Conservation (phyloP, 2,888 invertebrate species). For the Hesperia comma region DNA sequence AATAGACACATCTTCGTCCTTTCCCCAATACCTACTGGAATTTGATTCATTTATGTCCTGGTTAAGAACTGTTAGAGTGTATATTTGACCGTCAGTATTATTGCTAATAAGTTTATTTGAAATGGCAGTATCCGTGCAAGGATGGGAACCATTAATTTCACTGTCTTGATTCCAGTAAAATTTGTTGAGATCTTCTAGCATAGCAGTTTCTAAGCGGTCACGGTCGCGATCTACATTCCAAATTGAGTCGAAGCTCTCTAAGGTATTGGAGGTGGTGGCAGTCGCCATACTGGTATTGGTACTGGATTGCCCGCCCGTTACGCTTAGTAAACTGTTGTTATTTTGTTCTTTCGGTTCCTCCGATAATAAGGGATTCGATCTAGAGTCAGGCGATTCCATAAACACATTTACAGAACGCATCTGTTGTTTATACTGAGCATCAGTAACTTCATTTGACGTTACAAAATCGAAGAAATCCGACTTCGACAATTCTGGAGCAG, state of each 20-base stretch:
- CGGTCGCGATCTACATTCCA: conserved; percentile 90
- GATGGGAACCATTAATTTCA: conserved; percentile 80
- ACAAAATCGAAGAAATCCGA: conserved; percentile 96
- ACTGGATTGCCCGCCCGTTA: conserved; percentile 57
- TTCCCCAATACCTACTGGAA: conserved; percentile 86
- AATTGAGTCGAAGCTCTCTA: conserved; percentile 84
- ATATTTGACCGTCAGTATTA: conserved; percentile 92
- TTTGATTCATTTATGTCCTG: conserved; percentile 88
- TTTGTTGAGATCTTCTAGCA: conserved; percentile 93
- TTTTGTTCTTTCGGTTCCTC: conserved; percentile 85
- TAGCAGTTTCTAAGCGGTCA: conserved; percentile 88
- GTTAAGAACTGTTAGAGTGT: conserved; percentile 93
- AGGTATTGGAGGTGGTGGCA: conserved; percentile 73
- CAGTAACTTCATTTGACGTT: conserved; percentile 90
- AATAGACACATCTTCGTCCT: conserved; percentile 86
- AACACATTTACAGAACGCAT: conserved; percentile 88
- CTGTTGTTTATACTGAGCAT: conserved; percentile 87
- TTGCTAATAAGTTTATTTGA: conserved; percentile 79
- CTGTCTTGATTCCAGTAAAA: conserved; percentile 91
- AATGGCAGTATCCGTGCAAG: conserved; percentile 77
- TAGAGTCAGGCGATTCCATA: conserved; percentile 83
- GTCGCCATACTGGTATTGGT: conserved; percentile 62
- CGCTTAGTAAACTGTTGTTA: conserved; percentile 84
- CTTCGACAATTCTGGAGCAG: conserved; percentile 93
- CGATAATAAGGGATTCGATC: conserved; percentile 77